A percentile compares a stretch with the other conserved stretches of the same genome.
phyloP scores from a whole-genome alignment of 2,113 vertebrate genomes.

The Channa maculata region DNA sequence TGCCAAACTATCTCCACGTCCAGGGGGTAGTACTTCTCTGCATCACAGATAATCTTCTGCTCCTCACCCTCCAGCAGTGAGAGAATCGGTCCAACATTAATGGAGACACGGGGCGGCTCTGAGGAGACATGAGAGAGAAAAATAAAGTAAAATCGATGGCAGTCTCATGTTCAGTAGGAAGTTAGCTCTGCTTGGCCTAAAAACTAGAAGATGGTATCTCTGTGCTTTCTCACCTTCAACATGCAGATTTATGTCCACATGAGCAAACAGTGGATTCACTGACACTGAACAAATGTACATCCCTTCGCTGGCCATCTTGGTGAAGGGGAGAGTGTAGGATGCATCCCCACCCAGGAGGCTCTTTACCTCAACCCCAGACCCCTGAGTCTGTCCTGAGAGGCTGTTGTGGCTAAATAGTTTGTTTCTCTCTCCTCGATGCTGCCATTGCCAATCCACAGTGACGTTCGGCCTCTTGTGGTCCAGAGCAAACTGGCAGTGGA shows the following conservation, averaged over 20 bases:
- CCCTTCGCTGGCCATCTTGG: conserved; percentile 70
- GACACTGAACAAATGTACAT: conserved; percentile 73
- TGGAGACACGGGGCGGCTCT: conserved; percentile 80
- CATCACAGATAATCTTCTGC: conserved; percentile 78
- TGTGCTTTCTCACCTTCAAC: conserved; percentile 75
- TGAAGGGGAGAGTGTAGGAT: conserved; percentile 66
- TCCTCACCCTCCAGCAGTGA: conserved; percentile 68
- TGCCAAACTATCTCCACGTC: conserved; percentile 80
- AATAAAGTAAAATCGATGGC: no score
- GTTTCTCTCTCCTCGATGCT: conserved; percentile 52
- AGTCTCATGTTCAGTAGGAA: no score
- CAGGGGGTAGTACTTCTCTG: conserved; percentile 80
- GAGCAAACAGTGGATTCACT: conserved; percentile 70
- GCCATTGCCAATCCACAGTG: conserved; percentile 70
- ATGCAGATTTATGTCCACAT: conserved; percentile 65
- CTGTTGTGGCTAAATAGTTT: conserved; percentile 70
- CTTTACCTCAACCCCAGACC: conserved; percentile 51
- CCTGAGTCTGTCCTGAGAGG: conserved; percentile 40
- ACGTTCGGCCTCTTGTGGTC: conserved; percentile 70
- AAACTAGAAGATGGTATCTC: neutral
- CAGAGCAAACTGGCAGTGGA: conserved; percentile 80
- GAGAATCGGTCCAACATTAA: conserved; percentile 65
- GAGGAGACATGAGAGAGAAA: neutral
- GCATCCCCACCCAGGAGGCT: conserved; percentile 72
- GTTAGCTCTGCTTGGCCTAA: no score